Conservation (phyloP, 2,888 invertebrate genomes). For the Plebejus anna region DNA sequence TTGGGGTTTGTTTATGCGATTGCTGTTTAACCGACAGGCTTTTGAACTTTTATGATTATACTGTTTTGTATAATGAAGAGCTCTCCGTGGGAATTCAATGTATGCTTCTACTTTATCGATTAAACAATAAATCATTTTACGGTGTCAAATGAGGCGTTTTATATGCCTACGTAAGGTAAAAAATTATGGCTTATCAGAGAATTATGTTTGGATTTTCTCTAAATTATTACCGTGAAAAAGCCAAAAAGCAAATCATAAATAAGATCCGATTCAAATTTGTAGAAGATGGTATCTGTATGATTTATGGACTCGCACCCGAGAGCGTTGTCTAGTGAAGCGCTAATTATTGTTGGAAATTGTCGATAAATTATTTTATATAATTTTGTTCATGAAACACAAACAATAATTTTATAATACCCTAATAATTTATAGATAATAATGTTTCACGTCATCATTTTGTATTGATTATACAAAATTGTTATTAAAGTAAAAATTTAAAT, state of each 20-base stretch:
- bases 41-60: slow-evolving; percentile 76
- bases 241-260: slow-evolving; percentile 72
- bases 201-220: slow-evolving; percentile 75
- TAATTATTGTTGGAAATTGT: slow-evolving; percentile 63
- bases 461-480: no score
- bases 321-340: slow-evolving; percentile 76
- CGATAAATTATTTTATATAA: slow-evolving; percentile 41
- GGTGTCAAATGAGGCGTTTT: background rate
- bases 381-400: background rate
- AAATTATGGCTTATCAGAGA: slow-evolving; percentile 63
- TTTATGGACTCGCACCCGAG: slow-evolving; percentile 77
- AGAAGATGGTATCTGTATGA: slow-evolving; percentile 79
- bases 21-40: slow-evolving; percentile 78
- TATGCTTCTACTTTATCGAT: slow-evolving; percentile 37
- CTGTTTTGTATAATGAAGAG: slow-evolving; percentile 68
- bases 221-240: slow-evolving; percentile 79
- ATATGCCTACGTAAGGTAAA: background rate
- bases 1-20: slow-evolving; percentile 80
- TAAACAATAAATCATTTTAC: background rate
- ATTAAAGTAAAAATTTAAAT: no score
- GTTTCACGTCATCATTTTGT: background rate
- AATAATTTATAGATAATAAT: background rate
- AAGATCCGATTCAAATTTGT: slow-evolving; percentile 81
- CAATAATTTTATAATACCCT: background rate
- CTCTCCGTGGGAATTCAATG: slow-evolving; percentile 57